A percentile compares a stretch with the other conserved stretches of the same genome.
phyloP scores from a whole-genome alignment of 2,888 invertebrate genomes.

The Junonia oenone region DNA sequence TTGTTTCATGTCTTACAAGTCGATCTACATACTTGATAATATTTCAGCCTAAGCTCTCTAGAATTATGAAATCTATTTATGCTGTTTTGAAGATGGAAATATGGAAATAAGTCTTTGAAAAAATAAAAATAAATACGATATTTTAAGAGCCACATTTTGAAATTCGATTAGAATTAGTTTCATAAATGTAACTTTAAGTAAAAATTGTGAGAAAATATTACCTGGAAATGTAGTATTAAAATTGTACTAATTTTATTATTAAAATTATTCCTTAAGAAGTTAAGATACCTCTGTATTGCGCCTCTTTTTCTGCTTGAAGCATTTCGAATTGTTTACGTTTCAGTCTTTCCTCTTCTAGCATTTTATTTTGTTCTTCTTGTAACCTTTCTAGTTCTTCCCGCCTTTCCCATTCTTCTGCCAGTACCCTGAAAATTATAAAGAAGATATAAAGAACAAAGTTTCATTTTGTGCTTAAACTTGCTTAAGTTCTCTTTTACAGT shows the following conservation, averaged over 20 bases:
- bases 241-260: no score
- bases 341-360: conserved; percentile 86
- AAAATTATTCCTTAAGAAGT: background rate
- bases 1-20: background rate
- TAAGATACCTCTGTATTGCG: conserved; percentile 81
- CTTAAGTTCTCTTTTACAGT: no score
- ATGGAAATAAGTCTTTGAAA: no score
- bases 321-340: conserved; percentile 87
- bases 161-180: background rate
- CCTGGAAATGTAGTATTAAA: no score
- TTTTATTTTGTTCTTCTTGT: conserved; percentile 86
- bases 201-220: no score
- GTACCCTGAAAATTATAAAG: conserved; percentile 63
- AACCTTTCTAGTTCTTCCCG: conserved; percentile 88
- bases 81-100: no score
- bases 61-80: no score
- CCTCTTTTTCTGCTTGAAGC: conserved; percentile 85
- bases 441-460: background rate
- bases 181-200: no score
- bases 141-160: no score
- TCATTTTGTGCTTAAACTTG: background rate
- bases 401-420: conserved; percentile 91
- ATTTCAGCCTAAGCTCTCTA: no score
- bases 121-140: no score
- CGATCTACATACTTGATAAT: no score